phyloP scores from a whole-genome alignment of 1,140 invertebrate genomes.

The Drosophila insularis region DNA sequence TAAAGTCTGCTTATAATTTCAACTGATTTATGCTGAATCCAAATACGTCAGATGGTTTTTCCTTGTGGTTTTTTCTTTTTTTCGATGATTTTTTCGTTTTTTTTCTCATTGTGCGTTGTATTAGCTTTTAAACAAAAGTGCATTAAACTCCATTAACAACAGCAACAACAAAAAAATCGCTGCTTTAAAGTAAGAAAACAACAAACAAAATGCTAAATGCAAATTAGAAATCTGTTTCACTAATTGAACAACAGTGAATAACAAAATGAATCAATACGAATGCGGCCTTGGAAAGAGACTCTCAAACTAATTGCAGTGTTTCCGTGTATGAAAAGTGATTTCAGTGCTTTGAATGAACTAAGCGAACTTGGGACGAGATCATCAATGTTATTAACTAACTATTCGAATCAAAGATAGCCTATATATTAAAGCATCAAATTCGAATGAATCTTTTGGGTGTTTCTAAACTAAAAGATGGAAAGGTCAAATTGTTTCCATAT shows the following conservation, averaged over 20 bases:
- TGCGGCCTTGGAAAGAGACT: not conserved
- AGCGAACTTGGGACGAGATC: too few species aligned
- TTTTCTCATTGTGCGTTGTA: too few species aligned
- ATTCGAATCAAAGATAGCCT: too few species aligned
- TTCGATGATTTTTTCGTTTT: not conserved
- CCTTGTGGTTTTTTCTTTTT: not conserved
- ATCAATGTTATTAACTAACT: not conserved
- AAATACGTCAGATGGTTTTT: not conserved
- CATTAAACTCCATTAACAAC: constrained; percentile 3
- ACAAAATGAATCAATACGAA: not conserved
- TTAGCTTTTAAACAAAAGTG: not conserved
- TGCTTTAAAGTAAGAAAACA: not conserved
- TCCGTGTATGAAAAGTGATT: not conserved
- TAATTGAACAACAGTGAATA: not conserved
- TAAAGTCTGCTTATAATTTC: not conserved
- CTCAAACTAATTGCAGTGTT: not conserved
- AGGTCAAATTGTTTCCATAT: too few species aligned
- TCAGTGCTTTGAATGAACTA: too few species aligned
- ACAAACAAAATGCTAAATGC: not conserved
- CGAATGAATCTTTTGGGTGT: too few species aligned
- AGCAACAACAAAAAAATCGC: not conserved
- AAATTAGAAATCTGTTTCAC: constrained; percentile 6
- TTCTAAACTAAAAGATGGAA: too few species aligned
- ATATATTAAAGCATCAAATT: too few species aligned
- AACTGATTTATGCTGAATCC: not conserved